Evolutionary conservation across 2,888 invertebrate species (phyloP).

Genomic region (Nemapogon koenigi): DNA sequence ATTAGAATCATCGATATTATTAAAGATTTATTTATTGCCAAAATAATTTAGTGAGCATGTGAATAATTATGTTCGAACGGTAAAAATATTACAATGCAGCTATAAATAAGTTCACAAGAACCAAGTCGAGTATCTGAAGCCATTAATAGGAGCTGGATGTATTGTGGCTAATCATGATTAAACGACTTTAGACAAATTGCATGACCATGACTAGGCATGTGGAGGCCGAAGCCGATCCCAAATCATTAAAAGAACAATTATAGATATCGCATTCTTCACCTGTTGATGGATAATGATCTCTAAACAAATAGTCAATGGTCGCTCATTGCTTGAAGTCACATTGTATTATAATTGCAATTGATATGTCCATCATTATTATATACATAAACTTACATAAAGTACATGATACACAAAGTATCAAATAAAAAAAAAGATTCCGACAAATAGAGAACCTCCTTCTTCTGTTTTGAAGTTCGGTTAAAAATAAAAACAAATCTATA

Average conservation of each 20-base stretch:
- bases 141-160: slow-evolving; percentile 52
- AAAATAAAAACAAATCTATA: no score
- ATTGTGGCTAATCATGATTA: slow-evolving; percentile 66
- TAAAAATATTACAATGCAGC: no score
- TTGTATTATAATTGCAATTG: slow-evolving; percentile 23
- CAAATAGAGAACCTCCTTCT: no score
- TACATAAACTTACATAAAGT: no score
- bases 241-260: slow-evolving; percentile 65
- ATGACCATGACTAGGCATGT: slow-evolving; percentile 62
- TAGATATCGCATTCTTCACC: slow-evolving; percentile 60
- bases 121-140: slow-evolving; percentile 34
- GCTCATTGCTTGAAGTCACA: slow-evolving; percentile 21
- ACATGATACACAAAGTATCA: no score
- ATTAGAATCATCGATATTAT: no score
- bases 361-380: slow-evolving; percentile 17
- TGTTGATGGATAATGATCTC: slow-evolving; percentile 55
- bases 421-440: no score
- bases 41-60: no score
- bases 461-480: no score
- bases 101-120: no score
- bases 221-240: slow-evolving; percentile 45
- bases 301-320: slow-evolving; percentile 49
- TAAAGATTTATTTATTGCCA: no score
- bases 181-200: slow-evolving; percentile 66
- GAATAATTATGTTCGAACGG: no score